These are phyloP conservation scores for Catocala sponsa DNA, from an alignment of 2,888 invertebrate genomes.

Conservation along the genomic window DNA sequence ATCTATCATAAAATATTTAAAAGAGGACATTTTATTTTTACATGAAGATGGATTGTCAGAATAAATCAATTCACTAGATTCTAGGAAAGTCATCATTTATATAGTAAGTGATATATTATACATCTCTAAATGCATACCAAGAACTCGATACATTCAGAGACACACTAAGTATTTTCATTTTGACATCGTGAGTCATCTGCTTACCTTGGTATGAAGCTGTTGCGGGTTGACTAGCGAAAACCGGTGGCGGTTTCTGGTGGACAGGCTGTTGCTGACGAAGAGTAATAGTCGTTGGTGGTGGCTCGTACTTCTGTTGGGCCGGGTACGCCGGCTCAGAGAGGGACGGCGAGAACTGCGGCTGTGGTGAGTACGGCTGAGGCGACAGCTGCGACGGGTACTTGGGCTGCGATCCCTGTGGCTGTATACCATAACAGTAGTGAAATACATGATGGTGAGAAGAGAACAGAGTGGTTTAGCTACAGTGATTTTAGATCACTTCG, in stretches of 20 bases:
- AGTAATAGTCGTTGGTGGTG: slow-evolving; percentile 91
- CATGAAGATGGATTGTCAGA: background rate
- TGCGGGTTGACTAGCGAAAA: slow-evolving; percentile 94
- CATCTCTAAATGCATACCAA: too few relatives aligned
- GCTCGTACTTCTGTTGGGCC: slow-evolving; percentile 88
- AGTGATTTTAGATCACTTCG: slow-evolving; percentile 11
- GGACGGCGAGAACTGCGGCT: slow-evolving; percentile 63
- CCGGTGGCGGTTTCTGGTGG: slow-evolving; percentile 92
- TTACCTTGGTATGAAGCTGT: slow-evolving; percentile 91
- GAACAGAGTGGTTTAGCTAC: slow-evolving; percentile 6
- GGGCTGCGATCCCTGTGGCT: slow-evolving; percentile 61
- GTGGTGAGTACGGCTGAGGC: slow-evolving; percentile 61
- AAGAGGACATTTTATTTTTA: slow-evolving; percentile 9
- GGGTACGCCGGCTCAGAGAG: slow-evolving; percentile 84
- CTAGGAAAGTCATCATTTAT: too few relatives aligned
- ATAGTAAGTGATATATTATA: too few relatives aligned
- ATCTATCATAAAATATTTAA: slow-evolving; percentile 8
- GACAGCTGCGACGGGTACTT: slow-evolving; percentile 57
- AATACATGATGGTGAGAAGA: background rate
- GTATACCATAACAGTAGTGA: slow-evolving; percentile 10
- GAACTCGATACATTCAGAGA: too few relatives aligned
- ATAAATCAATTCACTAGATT: background rate
- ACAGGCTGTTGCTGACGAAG: slow-evolving; percentile 92
- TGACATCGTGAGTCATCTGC: background rate
- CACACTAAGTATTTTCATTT: background rate